Evolutionary conservation across 2,888 invertebrate genomes (phyloP).

Genomic region (Erebia aethiops): DNA sequence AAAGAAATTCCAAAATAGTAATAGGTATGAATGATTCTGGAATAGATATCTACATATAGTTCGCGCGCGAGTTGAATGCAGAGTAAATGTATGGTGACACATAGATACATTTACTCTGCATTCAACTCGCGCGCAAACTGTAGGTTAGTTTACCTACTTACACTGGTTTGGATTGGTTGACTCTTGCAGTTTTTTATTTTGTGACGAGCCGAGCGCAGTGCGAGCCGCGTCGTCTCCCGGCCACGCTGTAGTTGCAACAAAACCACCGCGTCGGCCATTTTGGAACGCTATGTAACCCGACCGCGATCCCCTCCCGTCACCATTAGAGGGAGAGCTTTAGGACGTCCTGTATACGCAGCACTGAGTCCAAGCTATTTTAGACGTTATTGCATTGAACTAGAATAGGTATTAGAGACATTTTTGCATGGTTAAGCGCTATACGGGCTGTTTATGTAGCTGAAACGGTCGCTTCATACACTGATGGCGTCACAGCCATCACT

Average conservation of each 20-base stretch:
- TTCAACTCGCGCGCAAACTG: too few relatives aligned
- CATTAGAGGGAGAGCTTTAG: slow-evolving; percentile 63
- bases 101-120: too few relatives aligned
- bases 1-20: too few relatives aligned
- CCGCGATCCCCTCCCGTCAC: slow-evolving; percentile 66
- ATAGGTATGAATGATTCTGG: too few relatives aligned
- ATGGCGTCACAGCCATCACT: slow-evolving; percentile 80
- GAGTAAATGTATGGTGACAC: too few relatives aligned
- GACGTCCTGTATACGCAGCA: slow-evolving; percentile 48
- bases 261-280: slow-evolving; percentile 77
- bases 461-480: slow-evolving; percentile 83
- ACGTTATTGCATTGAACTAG: slow-evolving; percentile 44
- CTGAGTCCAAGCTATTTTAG: slow-evolving; percentile 45
- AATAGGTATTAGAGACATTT: slow-evolving; percentile 38
- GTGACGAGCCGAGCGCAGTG: slow-evolving; percentile 14
- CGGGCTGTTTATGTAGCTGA: slow-evolving; percentile 83
- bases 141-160: not conserved
- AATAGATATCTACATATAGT: too few relatives aligned
- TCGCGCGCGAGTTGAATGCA: too few relatives aligned
- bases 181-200: slow-evolving; percentile 3
- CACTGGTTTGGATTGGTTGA: slow-evolving; percentile 16
- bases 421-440: slow-evolving; percentile 62
- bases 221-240: slow-evolving; percentile 16
- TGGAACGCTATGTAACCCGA: slow-evolving; percentile 69
- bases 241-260: slow-evolving; percentile 47